Percentiles rank a stretch among this genome's conserved stretches.
phyloP scores from a whole-genome alignment of 2,797 vertebrate genomes.

The Acipenser ruthenus region DNA sequence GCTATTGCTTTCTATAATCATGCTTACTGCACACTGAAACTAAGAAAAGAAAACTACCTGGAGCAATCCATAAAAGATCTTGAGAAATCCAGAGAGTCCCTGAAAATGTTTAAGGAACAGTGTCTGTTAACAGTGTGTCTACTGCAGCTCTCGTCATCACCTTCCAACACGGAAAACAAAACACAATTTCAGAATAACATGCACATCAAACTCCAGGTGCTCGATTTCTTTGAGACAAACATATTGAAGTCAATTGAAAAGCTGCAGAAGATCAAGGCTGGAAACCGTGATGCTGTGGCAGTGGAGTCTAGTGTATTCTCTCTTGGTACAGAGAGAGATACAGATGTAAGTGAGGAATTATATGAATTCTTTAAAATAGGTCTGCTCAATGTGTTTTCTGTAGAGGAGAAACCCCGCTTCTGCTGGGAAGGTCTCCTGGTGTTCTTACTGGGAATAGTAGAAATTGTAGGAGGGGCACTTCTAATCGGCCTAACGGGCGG shows the following conservation, averaged over 20 bases:
- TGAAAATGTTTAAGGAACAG: slow-evolving; percentile 21
- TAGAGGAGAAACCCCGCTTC: slow-evolving; percentile 16
- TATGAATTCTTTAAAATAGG: slow-evolving; percentile 7
- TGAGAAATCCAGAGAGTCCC: slow-evolving; percentile 31
- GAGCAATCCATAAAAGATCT: slow-evolving; percentile 33
- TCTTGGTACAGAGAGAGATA: slow-evolving; percentile 14
- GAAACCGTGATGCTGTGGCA: slow-evolving; percentile 17
- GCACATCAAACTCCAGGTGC: background rate
- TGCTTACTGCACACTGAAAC: slow-evolving; percentile 31
- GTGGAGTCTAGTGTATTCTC: background rate
- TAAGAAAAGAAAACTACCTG: slow-evolving; percentile 26
- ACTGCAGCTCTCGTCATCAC: too few species aligned
- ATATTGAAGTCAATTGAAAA: slow-evolving; percentile 28
- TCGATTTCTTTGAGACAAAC: slow-evolving; percentile 20
- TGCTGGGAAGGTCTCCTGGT: slow-evolving; percentile 16
- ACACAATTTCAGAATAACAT: slow-evolving; percentile 9
- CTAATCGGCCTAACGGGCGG: slow-evolving; percentile 1
- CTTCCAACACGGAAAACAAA: background rate
- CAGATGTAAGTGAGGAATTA: slow-evolving; percentile 5
- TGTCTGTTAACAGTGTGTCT: too few species aligned
- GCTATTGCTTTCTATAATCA: slow-evolving; percentile 47
- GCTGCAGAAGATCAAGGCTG: slow-evolving; percentile 12
- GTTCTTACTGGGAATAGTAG: slow-evolving; percentile 11
- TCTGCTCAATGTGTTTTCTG: slow-evolving; percentile 8
- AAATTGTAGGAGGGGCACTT: slow-evolving; percentile 5